phyloP scores from a whole-genome alignment of 2,113 vertebrate genomes.

The Chionis minor region DNA sequence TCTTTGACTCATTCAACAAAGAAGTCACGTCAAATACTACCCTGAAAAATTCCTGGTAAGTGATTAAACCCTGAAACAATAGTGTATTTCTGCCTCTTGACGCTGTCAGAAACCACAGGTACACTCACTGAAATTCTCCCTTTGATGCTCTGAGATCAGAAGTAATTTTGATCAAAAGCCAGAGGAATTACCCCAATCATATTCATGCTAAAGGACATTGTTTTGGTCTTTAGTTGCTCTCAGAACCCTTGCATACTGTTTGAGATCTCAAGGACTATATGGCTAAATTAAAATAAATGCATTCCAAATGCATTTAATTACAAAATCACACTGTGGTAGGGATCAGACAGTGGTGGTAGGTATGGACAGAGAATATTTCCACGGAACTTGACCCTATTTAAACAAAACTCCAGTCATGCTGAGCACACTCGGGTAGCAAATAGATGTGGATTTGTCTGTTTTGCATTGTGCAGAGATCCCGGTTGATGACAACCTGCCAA shows the following conservation, averaged over 20 bases:
- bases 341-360: too few relatives aligned
- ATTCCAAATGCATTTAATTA: neutral
- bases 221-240: neutral
- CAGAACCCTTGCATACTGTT: neutral
- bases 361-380: neutral
- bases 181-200: neutral
- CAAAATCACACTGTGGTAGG: neutral
- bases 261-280: neutral
- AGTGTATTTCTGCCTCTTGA: neutral
- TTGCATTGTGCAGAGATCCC: neutral
- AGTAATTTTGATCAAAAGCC: neutral
- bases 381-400: neutral
- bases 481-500: neutral
- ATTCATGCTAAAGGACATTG: neutral
- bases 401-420: neutral
- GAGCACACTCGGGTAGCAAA: neutral
- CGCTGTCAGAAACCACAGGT: conserved; percentile 9
- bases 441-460: neutral
- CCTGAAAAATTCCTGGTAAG: conserved; percentile 56
- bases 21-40: neutral
- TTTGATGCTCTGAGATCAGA: conserved; percentile 27
- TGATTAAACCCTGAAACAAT: conserved; percentile 35
- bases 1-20: conserved; percentile 45
- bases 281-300: neutral
- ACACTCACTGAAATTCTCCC: neutral